Evolutionary conservation across 2,888 invertebrate genomes (phyloP), one percentile per base, ranked within the genome.

Genomic region (Schizotus pectinicornis): DNA sequence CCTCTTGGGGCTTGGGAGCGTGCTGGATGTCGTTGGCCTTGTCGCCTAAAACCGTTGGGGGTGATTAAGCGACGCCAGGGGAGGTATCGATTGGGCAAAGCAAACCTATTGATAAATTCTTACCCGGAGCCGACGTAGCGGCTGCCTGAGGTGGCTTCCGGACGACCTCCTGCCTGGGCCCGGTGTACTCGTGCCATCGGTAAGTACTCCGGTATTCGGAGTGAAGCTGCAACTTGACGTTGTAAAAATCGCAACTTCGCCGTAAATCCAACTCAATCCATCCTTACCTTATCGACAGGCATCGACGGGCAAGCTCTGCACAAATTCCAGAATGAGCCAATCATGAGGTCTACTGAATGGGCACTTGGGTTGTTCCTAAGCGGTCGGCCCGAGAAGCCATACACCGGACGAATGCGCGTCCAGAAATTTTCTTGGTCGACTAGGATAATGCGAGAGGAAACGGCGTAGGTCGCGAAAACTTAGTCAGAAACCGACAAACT

Each of bases 281-380:
- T 7, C 32, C 46, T 85, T 84, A 95, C 95, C 94, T 94, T 94
- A 86, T 94, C 95, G 81, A 94, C 91, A 82, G 94, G 94, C 93
- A 94, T 93, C 84, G 94, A 93, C 81, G 94, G 95, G 86, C 95
- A 95, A 86, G 94, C 93, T 84, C 94, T 91, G 85, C 95, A 95
- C 85, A 95, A 85, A 85, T 94, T 95, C 94, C 94, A 94, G 86
- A 95, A 94, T 86, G 94, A 94, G 84, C 94, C 94, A 87, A 95
- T 94, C 95, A 95, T 95, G 85, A 85, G 86, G 84, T 77, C 75
- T 74, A 69, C 34, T 68, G 49, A 56, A 63, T 63, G 58, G 62
- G 58, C 70, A 71, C 69, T 65, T 65, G 63, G 67, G 43, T 55
- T 56, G 48, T 59, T 45, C 35, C 36, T 46, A 47, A 66, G 39